These are phyloP conservation scores for Drosophila dunni DNA, from an alignment of 1,140 invertebrate genomes.

Conservation along the genomic window DNA sequence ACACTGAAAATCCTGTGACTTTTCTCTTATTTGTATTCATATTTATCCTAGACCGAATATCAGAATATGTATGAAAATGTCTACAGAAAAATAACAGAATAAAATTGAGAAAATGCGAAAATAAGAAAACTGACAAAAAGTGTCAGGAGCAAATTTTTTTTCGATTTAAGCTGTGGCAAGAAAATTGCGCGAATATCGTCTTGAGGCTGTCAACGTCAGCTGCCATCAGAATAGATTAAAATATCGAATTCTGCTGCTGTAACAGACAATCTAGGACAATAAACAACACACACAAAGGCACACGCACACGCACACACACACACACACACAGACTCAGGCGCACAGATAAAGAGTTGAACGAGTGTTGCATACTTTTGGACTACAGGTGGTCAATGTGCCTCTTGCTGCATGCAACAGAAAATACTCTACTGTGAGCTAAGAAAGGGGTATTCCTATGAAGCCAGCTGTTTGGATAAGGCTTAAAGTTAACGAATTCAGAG, in stretches of 20 bases:
- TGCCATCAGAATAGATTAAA: constrained; percentile 68
- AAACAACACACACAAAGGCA: not conserved
- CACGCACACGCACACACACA: constrained; percentile 7
- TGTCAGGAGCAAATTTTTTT: constrained; percentile 55
- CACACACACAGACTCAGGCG: not conserved
- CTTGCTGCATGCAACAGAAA: constrained; percentile 36
- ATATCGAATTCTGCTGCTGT: constrained; percentile 59
- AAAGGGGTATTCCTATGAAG: not conserved
- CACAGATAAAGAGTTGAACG: not conserved
- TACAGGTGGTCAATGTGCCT: constrained; percentile 57
- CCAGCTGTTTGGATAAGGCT: too few species aligned
- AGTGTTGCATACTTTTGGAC: constrained; percentile 42
- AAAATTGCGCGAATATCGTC: constrained; percentile 71
- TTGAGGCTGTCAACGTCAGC: constrained; percentile 55
- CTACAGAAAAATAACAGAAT: constrained; percentile 2
- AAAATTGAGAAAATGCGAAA: constrained; percentile 14
- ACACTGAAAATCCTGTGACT: constrained; percentile 31
- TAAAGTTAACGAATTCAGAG: too few species aligned
- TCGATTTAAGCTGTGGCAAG: constrained; percentile 36
- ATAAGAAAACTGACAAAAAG: constrained; percentile 51
- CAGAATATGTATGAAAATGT: constrained; percentile 10
- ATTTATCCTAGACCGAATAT: not conserved
- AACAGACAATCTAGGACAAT: constrained; percentile 26
- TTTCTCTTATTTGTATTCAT: not conserved
- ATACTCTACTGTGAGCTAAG: not conserved